phyloP scores from a whole-genome alignment of 2,113 vertebrate genomes.

The Dicentrarchus labrax region DNA sequence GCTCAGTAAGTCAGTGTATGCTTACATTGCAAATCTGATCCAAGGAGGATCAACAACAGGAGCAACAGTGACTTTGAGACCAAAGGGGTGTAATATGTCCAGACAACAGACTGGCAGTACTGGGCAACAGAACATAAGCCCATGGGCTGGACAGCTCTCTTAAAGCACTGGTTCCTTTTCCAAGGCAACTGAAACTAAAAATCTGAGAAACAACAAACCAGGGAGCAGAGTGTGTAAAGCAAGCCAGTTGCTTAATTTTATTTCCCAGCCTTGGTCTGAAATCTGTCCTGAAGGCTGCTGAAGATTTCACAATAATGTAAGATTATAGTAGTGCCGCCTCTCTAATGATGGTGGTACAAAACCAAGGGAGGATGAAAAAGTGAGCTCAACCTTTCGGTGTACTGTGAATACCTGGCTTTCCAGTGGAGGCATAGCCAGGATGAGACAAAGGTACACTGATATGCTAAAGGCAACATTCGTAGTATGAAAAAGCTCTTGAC shows the following conservation, averaged over 20 bases:
- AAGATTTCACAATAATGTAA: conserved; percentile 9
- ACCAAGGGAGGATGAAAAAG: background rate
- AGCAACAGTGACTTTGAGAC: background rate
- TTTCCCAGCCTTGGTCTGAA: background rate
- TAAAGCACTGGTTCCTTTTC: background rate
- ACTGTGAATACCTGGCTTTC: background rate
- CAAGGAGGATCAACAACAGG: background rate
- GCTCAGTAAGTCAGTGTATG: background rate
- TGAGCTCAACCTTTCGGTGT: conserved; percentile 1
- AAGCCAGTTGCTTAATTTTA: conserved; percentile 16
- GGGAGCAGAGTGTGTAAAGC: background rate
- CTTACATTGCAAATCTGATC: background rate
- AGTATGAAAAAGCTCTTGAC: background rate
- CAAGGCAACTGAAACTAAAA: background rate
- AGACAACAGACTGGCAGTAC: background rate
- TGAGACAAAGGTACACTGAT: background rate
- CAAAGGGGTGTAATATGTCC: background rate
- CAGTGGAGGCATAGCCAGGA: background rate
- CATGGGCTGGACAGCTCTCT: background rate
- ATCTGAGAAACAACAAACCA: conserved; percentile 5
- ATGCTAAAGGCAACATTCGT: background rate
- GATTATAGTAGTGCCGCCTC: background rate
- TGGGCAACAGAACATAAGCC: background rate
- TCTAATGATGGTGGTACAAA: conserved; percentile 1
- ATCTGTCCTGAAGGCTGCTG: conserved; percentile 13